Evolutionary conservation across 2,113 vertebrate genomes (phyloP).

Genomic region (Heterocephalus glaber): DNA sequence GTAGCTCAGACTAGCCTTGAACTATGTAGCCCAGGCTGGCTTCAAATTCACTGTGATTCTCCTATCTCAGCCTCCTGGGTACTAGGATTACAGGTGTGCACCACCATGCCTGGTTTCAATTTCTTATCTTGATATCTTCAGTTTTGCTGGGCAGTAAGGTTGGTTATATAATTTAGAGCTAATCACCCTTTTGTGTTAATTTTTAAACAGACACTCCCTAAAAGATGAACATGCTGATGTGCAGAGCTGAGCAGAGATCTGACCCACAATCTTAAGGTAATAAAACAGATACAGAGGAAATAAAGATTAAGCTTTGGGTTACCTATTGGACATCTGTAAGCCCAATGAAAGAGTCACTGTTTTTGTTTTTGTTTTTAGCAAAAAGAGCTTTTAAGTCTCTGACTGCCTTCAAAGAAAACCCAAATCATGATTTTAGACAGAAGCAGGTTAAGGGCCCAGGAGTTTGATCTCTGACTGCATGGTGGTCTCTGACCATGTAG

Average conservation of each 20-base stretch:
- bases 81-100: neutral
- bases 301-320: neutral
- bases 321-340: neutral
- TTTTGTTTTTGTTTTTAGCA: neutral
- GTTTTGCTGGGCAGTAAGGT: neutral
- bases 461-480: neutral
- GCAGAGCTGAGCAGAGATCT: neutral
- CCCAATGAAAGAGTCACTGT: neutral
- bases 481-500: neutral
- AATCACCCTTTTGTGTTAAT: neutral
- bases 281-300: neutral
- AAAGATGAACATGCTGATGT: neutral
- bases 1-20: neutral
- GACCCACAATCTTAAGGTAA: neutral
- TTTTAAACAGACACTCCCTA: neutral
- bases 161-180: neutral
- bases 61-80: neutral
- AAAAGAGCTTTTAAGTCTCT: neutral
- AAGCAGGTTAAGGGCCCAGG: neutral
- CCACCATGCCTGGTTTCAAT: neutral
- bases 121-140: neutral
- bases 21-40: neutral
- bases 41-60: neutral
- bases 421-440: neutral
- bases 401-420: neutral